Percentiles rank a stretch among this genome's conserved stretches.
Conservation (phyloP, 2,797 vertebrate species). For the Notolabrus celidotus region DNA sequence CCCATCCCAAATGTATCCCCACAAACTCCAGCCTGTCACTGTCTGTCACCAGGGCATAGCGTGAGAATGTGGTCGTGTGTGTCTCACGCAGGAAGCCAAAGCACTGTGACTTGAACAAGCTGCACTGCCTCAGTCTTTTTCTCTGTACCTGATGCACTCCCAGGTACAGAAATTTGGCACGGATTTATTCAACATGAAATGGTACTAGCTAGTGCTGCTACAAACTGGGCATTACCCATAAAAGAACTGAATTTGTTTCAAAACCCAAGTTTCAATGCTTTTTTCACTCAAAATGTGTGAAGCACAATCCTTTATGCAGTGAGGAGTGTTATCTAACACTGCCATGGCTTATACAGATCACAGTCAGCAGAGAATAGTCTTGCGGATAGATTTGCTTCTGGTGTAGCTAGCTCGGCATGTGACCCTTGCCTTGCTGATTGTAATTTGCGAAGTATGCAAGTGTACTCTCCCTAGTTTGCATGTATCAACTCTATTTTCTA, state of each 20-base stretch:
- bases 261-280: not conserved
- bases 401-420: not conserved
- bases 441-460: not conserved
- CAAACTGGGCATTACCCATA: not conserved
- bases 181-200: constrained; percentile 1
- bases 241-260: not conserved
- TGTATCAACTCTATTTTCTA: constrained; percentile 6
- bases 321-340: not conserved
- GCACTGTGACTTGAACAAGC: constrained; percentile 4
- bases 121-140: constrained; percentile 1
- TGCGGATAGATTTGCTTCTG: not conserved
- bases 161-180: not conserved
- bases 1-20: constrained; percentile 2
- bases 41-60: constrained; percentile 7
- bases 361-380: not conserved
- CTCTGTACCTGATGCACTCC: not conserved
- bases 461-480: not conserved
- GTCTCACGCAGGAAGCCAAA: constrained; percentile 8
- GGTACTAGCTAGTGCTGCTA: not conserved
- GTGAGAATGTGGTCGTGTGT: constrained; percentile 7
- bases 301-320: not conserved
- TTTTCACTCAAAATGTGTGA: not conserved
- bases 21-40: constrained; percentile 5
- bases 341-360: not conserved
- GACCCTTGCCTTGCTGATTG: constrained; percentile 1